Evolutionary conservation across 2,113 vertebrate genomes (phyloP), one percentile per base, ranked within the genome.

Genomic region (Circaetus cinerascens): DNA sequence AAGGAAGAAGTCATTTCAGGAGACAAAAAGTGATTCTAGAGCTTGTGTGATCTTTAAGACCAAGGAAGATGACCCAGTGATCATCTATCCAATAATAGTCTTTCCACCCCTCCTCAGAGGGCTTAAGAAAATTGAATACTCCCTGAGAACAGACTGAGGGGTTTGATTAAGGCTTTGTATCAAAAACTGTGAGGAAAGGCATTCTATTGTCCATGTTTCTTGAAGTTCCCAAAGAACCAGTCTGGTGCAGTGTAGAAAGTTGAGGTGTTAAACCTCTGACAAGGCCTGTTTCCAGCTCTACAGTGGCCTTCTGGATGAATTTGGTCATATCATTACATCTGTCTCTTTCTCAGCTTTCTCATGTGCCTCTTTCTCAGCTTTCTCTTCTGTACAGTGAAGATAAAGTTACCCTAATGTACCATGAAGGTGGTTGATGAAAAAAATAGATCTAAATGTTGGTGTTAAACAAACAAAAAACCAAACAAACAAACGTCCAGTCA

Each of bases 131-230:
- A 51, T 16, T 64, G 43, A 82, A 14, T 34, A 43, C 4, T 55
- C 10, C 2, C 11, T 25, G 8, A 73, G 23, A 68, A 36, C 2
- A 48, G 16, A 68, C 0, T 30, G 2, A 4, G 2, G 14, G 2
- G 1, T 7, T 60, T 60, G 23, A 46, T 76, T 83, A 83, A 73
- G 7, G 14, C 9, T 93, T 88, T 73, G 4, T 21, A 41, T 38
- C 5, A 83, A 69, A 72, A 90, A 36, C 9, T 9, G 7, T 12
- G 7, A 88, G 10, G 26, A 82, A 85, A 78, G 2, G 2, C 79
- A 34, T 72, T 88, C 40, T 60, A 7, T n/a, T 59, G 5, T 5
- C 8, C 5, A 7, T 19, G 9, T 71, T 86, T 53, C 55, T 30
- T 30, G 50, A 77, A 66, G 34, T 66, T 92, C 38, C n/a, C 13